Base-by-base conservation (phyloP, 2,888 invertebrate species). In the Drosophila infuscata region DNA sequence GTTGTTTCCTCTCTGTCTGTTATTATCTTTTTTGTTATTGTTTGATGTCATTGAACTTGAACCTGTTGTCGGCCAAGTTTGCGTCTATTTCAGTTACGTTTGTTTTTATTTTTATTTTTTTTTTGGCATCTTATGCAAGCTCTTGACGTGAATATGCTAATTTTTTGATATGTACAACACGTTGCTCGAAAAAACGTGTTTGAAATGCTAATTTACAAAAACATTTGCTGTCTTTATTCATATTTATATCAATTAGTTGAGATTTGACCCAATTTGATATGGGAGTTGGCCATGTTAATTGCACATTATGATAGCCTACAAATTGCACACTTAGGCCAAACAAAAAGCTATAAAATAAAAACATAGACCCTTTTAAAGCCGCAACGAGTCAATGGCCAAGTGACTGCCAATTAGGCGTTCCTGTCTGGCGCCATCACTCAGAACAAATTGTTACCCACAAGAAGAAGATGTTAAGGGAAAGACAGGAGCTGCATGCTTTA, bases 31-130 rank as follows among this genome's bases (percentile, higher is more conserved):
- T 59, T 76, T 87, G 73, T 85, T 87, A 78, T 87, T 85, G 85
- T 89, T 76, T 76, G 78, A 79, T 87, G 87, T 87, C 87, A 87
- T 87, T 87, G 87, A 87, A 87, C 87, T 87, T 87, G 87, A 87
- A 87, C 90, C 57, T 57, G 57, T 83, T 89, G 88, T 76, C 60
- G 74, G 78, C 59, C 76, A 67, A 63, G 30, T 61, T 43, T 70
- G 61, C 43, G 51, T 57, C 51, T 66, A 61, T 74, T 54, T 70
- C 41, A 38, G 41, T 70, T 46, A 63, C 53, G 30, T 63, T 53
- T 60, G 36, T 62, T 57, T 73, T 41, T 43, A 33, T 58, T n/a
- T 33, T 6, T 38, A 30, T 52, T 66, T 79, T 86, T 78, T 52
- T 57, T 84, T 88, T 82, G 84, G 70, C 70, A 72, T 84, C 88